phyloP scores from a whole-genome alignment of 2,113 vertebrate genomes.

The Micronycteris hirsuta region DNA sequence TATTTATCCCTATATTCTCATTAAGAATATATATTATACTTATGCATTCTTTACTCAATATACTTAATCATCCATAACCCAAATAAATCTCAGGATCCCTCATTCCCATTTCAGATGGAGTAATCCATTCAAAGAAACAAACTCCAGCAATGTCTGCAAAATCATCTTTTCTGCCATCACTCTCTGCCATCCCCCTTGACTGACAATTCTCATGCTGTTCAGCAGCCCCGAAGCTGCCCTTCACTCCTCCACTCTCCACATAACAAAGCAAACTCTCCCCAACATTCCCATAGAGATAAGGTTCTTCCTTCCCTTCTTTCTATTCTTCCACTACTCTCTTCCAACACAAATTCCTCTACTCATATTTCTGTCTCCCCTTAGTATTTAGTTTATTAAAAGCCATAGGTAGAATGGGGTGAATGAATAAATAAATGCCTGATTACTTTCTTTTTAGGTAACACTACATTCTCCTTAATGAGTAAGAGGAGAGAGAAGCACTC shows the following conservation, averaged over 20 bases:
- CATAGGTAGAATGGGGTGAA: neutral
- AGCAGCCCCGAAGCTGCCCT: neutral
- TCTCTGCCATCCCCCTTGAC: neutral
- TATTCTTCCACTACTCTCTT: neutral
- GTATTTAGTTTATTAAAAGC: neutral
- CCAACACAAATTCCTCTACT: neutral
- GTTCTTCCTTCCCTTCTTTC: neutral
- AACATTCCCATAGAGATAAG: neutral
- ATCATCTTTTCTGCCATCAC: neutral
- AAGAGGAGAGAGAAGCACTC: neutral
- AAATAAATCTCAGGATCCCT: neutral
- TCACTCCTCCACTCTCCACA: neutral
- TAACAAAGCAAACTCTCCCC: neutral
- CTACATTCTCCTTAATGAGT: neutral
- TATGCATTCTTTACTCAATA: neutral
- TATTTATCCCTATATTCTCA: neutral
- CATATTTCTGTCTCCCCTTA: neutral
- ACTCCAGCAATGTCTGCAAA: neutral
- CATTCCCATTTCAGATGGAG: neutral
- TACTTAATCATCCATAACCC: neutral
- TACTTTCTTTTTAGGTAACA: neutral
- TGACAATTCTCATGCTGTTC: neutral
- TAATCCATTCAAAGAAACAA: neutral
- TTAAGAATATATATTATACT: neutral
- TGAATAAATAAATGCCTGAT: neutral